phyloP scores from a whole-genome alignment of 2,888 invertebrate species.

The Mythimna albipuncta region DNA sequence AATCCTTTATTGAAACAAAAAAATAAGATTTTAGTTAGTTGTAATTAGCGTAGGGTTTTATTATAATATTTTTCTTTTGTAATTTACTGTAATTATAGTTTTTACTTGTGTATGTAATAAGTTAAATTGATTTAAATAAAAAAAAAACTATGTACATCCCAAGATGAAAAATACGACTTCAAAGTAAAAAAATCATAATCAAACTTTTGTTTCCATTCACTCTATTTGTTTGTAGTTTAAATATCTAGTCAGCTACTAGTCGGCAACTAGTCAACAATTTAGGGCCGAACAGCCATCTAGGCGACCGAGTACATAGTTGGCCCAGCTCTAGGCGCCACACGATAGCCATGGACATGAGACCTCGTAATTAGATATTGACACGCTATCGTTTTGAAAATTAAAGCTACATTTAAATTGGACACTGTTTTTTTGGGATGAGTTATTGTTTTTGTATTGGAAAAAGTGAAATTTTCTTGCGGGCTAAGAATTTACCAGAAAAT shows the following conservation, averaged over 20 bases:
- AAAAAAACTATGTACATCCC: too few relatives aligned
- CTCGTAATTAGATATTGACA: slow-evolving; percentile 36
- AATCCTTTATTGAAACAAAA: too few relatives aligned
- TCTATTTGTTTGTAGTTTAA: too few relatives aligned
- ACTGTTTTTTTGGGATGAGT: slow-evolving; percentile 1
- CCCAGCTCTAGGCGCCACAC: slow-evolving; percentile 35
- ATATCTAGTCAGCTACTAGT: not conserved
- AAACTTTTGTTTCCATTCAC: too few relatives aligned
- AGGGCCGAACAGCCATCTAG: not conserved
- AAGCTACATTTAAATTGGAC: slow-evolving; percentile 15
- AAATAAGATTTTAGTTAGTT: too few relatives aligned
- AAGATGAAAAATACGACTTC: too few relatives aligned
- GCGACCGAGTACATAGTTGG: not conserved
- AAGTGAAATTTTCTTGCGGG: not conserved
- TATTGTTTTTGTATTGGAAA: not conserved
- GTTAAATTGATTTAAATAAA: too few relatives aligned
- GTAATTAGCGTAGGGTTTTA: too few relatives aligned
- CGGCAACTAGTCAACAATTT: not conserved
- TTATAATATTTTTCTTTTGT: too few relatives aligned
- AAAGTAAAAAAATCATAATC: too few relatives aligned
- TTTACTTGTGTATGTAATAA: too few relatives aligned
- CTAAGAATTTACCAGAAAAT: not conserved
- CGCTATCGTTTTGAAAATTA: slow-evolving; percentile 37
- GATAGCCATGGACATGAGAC: slow-evolving; percentile 20
- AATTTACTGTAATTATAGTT: too few relatives aligned